phyloP scores from a whole-genome alignment of 2,113 vertebrate species.

The Zosterops japonicus region DNA sequence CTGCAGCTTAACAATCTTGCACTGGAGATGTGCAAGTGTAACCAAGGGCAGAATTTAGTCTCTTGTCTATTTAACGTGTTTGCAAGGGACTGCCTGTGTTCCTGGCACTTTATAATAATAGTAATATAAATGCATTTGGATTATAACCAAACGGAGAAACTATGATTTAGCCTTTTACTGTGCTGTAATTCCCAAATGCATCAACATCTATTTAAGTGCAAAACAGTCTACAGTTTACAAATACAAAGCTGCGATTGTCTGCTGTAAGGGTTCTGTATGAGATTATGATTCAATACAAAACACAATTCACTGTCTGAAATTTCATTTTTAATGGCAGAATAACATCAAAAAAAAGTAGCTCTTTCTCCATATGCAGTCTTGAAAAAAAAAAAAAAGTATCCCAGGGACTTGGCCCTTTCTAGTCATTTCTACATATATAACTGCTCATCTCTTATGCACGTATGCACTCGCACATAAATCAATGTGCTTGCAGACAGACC shows the following conservation, averaged over 20 bases:
- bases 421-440: slow-evolving; percentile 13
- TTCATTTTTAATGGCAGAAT: slow-evolving; percentile 55
- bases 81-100: neutral
- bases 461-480: slow-evolving; percentile 43
- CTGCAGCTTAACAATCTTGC: slow-evolving; percentile 29
- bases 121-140: slow-evolving; percentile 50
- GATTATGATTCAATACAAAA: slow-evolving; percentile 44
- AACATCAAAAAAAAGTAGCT: slow-evolving; percentile 51
- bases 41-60: slow-evolving; percentile 48
- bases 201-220: slow-evolving; percentile 54
- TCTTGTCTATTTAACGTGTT: slow-evolving; percentile 2
- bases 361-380: slow-evolving; percentile 14
- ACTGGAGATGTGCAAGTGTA: slow-evolving; percentile 24
- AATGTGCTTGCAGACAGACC: slow-evolving; percentile 31
- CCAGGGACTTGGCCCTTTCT: slow-evolving; percentile 16
- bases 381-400: slow-evolving; percentile 5
- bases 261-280: neutral
- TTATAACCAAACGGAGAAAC: slow-evolving; percentile 38
- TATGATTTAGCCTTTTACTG: slow-evolving; percentile 33
- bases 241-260: neutral
- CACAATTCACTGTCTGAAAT: slow-evolving; percentile 32
- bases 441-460: slow-evolving; percentile 44
- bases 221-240: slow-evolving; percentile 40
- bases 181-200: slow-evolving; percentile 46
- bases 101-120: slow-evolving; percentile 41